Evolutionary conservation across 2,888 invertebrate species (phyloP), one percentile per base, ranked within the genome.

Genomic region (Prosapia bicincta): DNA sequence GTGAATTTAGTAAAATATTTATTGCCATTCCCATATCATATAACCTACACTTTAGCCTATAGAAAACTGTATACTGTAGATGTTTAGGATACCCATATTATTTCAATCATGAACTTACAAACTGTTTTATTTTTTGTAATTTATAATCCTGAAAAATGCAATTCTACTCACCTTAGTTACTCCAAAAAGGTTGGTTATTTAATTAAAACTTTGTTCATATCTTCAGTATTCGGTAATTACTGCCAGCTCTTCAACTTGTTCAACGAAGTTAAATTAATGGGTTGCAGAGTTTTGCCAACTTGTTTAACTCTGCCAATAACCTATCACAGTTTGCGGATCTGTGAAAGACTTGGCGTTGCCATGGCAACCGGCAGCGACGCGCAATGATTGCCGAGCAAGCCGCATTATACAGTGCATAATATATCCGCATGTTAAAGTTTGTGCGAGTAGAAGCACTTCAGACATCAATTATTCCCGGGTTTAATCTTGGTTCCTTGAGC

Each of bases 401-500:
- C 13, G 69, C 66, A 54, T 74, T 69, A 74, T 74, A 54, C 69
- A 69, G 65, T 74, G 69, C 74, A 74, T 74, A 74, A 74, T 74
- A 69, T 74, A 74, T 69, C 69, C 74, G 74, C 74, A 74, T 69
- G 28, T 74, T 54, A 74, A 74, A 74, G 74, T 74, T 74, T 69
- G 74, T 74, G 69, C 65, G 74, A 74, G 74, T 30, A 10, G 71
- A 38, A 71, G 71, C 74, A 74, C 74, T 74, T 66, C 69, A 74
- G 74, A 69, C 74, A 74, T 74, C 74, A 74, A 74, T 74, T 74
- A 74, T 74, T 74, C 69, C 74, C 65, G 20, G 74, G 69, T 69
- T 74, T 74, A 74, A 74, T 74, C 74, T 74, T 74, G 74, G 69
- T 69, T 74, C 74, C 74, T 74, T 65, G 69, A 74, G 69, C 65